Conservation (phyloP, 2,797 vertebrate species). For the Xyrichtys novacula region DNA sequence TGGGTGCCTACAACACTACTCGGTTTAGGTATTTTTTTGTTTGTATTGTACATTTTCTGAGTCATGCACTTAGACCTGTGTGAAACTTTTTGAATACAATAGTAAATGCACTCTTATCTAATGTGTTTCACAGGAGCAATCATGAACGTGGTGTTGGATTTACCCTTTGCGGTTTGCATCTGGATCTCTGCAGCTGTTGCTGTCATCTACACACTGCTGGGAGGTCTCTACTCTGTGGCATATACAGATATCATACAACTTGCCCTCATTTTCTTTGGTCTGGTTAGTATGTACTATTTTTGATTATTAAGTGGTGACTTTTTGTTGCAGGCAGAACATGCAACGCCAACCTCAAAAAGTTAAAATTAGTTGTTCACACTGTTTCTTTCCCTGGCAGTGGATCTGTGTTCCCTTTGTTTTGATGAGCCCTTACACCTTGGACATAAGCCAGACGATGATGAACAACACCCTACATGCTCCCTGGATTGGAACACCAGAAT, state of each 20-base stretch:
- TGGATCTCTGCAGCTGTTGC: slow-evolving; percentile 80
- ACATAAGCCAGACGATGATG: slow-evolving; percentile 75
- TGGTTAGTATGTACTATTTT: slow-evolving; percentile 69
- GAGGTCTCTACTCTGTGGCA: slow-evolving; percentile 84
- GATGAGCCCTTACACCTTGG: slow-evolving; percentile 21
- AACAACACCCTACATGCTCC: slow-evolving; percentile 73
- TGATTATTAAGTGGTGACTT: background rate
- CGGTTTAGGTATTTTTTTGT: slow-evolving; percentile 26
- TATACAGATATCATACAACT: slow-evolving; percentile 83
- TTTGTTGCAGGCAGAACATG: background rate
- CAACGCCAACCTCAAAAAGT: too few species aligned
- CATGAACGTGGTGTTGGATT: slow-evolving; percentile 83
- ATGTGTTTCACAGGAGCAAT: slow-evolving; percentile 61
- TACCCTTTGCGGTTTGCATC: slow-evolving; percentile 78
- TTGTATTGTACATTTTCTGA: background rate
- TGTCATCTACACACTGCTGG: slow-evolving; percentile 83
- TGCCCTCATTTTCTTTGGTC: slow-evolving; percentile 81
- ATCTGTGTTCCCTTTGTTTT: background rate
- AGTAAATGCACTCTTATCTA: too few species aligned
- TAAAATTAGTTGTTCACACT: too few species aligned
- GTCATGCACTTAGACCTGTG: background rate
- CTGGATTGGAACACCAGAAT: slow-evolving; percentile 76
- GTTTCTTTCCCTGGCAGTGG: background rate
- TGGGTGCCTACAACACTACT: slow-evolving; percentile 32
- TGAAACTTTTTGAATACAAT: background rate